Conservation (phyloP, 2,113 vertebrate genomes). For the Papio anubis region DNA sequence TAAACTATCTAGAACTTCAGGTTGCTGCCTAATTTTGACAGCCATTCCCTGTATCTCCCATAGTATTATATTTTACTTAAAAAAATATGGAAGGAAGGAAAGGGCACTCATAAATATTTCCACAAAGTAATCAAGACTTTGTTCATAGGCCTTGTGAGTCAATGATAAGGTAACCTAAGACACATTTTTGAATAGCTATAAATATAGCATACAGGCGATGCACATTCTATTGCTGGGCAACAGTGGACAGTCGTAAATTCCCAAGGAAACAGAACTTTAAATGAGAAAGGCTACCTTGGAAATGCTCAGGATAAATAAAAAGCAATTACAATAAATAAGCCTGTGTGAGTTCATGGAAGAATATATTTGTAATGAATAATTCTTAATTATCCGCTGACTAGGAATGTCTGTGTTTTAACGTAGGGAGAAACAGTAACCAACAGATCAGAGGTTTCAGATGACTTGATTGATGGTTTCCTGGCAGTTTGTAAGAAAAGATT, state of each 20-base stretch:
- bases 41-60: not conserved
- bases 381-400: slow-evolving; percentile 26
- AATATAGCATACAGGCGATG: not conserved
- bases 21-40: not conserved
- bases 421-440: not conserved
- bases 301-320: slow-evolving; percentile 39
- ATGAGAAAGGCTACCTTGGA: slow-evolving; percentile 41
- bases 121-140: slow-evolving; percentile 46
- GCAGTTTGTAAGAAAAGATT: not conserved
- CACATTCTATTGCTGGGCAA: slow-evolving; percentile 39
- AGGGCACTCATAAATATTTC: not conserved
- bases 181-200: slow-evolving; percentile 34
- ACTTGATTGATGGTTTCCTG: not conserved
- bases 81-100: not conserved
- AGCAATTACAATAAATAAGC: not conserved
- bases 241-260: not conserved
- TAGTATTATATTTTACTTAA: not conserved
- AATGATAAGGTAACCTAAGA: not conserved
- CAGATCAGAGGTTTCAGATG: not conserved
- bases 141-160: not conserved
- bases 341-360: not conserved
- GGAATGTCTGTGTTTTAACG: not conserved
- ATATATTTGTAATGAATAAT: not conserved
- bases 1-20: not conserved
- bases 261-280: slow-evolving; percentile 53